A percentile compares a stretch with the other conserved stretches of the same genome.
Evolutionary conservation across 2,888 invertebrate genomes (phyloP).

Genomic region (Pheosia tremula): DNA sequence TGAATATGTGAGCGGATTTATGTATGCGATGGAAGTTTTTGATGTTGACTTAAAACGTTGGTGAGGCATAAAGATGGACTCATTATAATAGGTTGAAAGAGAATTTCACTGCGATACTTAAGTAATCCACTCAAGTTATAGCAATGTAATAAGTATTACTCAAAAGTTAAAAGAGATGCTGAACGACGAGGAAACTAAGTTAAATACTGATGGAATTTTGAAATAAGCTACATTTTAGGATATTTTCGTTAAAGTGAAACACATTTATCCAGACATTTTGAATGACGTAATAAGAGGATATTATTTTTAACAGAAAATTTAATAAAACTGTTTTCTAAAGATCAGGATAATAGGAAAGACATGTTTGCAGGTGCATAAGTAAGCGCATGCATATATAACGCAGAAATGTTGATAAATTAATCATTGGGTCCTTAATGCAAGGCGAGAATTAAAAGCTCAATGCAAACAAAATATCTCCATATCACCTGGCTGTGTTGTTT

Average conservation of each 20-base stretch:
- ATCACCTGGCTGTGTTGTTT: too few species aligned
- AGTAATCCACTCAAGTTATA: background rate
- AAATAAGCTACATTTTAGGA: too few species aligned
- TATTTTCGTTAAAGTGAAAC: too few species aligned
- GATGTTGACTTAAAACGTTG: background rate
- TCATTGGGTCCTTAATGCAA: background rate
- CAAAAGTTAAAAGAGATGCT: too few species aligned
- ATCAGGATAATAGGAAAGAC: slow-evolving; percentile 18
- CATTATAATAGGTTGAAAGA: background rate
- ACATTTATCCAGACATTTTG: too few species aligned
- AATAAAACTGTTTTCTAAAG: background rate
- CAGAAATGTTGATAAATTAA: background rate
- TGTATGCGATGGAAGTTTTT: slow-evolving; percentile 22
- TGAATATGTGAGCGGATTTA: slow-evolving; percentile 42
- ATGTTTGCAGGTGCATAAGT: slow-evolving; percentile 24
- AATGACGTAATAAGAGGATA: too few species aligned
- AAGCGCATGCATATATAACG: background rate
- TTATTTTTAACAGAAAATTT: too few species aligned
- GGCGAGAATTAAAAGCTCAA: background rate
- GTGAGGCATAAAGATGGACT: background rate
- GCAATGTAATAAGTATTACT: too few species aligned
- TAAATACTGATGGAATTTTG: too few species aligned
- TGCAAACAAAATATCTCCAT: too few species aligned
- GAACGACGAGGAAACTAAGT: too few species aligned
- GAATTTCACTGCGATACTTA: slow-evolving; percentile 3